These are phyloP conservation scores for Bubo bubo DNA, from an alignment of 2,113 vertebrate species.

Conservation along the genomic window DNA sequence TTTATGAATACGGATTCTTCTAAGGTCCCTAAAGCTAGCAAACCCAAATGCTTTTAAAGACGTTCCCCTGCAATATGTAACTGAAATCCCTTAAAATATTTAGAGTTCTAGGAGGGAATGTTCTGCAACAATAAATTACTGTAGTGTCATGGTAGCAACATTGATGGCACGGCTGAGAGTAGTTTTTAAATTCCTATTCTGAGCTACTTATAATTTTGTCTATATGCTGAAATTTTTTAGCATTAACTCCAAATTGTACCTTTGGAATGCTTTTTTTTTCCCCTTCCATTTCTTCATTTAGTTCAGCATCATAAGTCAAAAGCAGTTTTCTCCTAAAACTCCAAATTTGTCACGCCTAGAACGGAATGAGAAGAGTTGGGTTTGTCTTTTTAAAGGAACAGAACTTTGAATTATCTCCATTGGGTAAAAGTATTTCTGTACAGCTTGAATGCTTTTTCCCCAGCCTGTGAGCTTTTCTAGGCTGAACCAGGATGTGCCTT, in stretches of 20 bases:
- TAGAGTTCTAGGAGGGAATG: conserved; percentile 37
- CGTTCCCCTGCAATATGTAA: neutral
- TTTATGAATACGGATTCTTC: conserved; percentile 5
- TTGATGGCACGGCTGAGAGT: neutral
- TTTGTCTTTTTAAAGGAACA: neutral
- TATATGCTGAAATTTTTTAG: neutral
- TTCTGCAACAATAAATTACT: conserved; percentile 54
- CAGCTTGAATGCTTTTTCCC: neutral
- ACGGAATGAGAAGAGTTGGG: neutral
- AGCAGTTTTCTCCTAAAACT: neutral
- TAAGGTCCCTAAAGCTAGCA: conserved; percentile 13
- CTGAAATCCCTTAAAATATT: conserved; percentile 63
- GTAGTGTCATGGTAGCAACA: neutral
- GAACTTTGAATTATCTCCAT: neutral
- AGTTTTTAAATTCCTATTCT: conserved; percentile 3
- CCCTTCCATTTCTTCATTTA: neutral
- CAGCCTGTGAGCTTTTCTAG: neutral
- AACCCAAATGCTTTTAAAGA: neutral
- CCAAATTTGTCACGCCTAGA: neutral
- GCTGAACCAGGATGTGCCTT: neutral
- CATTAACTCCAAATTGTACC: neutral
- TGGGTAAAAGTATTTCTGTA: neutral
- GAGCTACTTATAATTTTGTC: neutral
- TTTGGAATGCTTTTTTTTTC: neutral
- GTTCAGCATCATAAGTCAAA: neutral